A percentile compares a stretch with the other conserved stretches of the same genome.
phyloP scores from a whole-genome alignment of 1,140 invertebrate genomes.

The Bathynomus jamesi region DNA sequence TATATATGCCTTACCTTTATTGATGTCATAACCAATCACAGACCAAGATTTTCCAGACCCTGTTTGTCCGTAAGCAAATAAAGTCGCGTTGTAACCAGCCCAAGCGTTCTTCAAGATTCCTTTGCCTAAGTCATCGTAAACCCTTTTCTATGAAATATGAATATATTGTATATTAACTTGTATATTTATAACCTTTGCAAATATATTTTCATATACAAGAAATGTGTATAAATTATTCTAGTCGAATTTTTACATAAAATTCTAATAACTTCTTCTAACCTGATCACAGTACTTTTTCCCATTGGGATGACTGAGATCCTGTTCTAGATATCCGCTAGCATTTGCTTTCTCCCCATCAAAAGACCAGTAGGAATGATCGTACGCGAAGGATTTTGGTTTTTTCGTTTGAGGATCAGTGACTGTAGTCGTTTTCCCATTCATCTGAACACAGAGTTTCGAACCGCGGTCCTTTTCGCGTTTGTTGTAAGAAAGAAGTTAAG shows the following conservation, averaged over 20 bases:
- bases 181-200: neutral
- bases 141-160: slow-evolving; percentile 43
- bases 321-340: slow-evolving; percentile 46
- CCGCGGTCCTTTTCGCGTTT: slow-evolving; percentile 51
- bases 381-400: slow-evolving; percentile 48
- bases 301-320: slow-evolving; percentile 45
- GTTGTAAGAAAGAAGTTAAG: slow-evolving; percentile 44
- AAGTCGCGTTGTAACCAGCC: slow-evolving; percentile 55
- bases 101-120: slow-evolving; percentile 55
- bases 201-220: neutral
- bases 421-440: slow-evolving; percentile 50
- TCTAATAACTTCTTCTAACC: too few relatives aligned
- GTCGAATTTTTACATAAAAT: too few relatives aligned
- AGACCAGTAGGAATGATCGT: slow-evolving; percentile 57
- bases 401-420: slow-evolving; percentile 46
- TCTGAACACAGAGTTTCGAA: slow-evolving; percentile 50
- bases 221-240: neutral
- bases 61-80: slow-evolving; percentile 59
- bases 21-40: slow-evolving; percentile 53
- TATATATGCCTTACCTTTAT: slow-evolving; percentile 53
- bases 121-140: slow-evolving; percentile 53
- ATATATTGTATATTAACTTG: too few relatives aligned
- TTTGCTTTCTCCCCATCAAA: slow-evolving; percentile 52
- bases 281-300: slow-evolving; percentile 50
- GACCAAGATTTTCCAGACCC: slow-evolving; percentile 57